These are phyloP conservation scores for Aleiodes testaceus DNA, from an alignment of 2,888 invertebrate genomes.

Conservation along the genomic window DNA sequence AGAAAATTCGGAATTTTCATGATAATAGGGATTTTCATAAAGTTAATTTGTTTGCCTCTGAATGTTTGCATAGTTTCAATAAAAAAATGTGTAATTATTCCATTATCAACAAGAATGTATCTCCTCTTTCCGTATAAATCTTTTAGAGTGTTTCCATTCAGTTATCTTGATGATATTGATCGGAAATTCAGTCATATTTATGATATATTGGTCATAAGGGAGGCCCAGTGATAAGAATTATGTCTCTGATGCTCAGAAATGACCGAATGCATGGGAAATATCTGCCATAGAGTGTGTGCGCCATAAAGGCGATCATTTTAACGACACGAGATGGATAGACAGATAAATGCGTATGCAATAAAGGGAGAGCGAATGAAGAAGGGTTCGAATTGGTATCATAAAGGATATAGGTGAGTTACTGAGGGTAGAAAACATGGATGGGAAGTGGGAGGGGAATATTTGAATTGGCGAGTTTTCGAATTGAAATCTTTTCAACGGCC, in stretches of 20 bases:
- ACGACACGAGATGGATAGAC: slow-evolving; percentile 45
- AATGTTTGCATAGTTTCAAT: no score
- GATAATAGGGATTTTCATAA: background rate
- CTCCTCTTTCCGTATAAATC: no score
- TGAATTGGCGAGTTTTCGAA: slow-evolving; percentile 54
- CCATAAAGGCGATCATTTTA: slow-evolving; percentile 55
- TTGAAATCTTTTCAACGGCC: slow-evolving; percentile 44
- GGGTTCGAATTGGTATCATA: slow-evolving; percentile 37
- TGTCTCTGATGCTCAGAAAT: slow-evolving; percentile 62
- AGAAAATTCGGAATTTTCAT: background rate
- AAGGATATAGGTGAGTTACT: slow-evolving; percentile 12
- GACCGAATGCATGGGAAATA: slow-evolving; percentile 64
- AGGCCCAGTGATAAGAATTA: slow-evolving; percentile 22
- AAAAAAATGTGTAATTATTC: background rate
- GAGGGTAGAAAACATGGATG: slow-evolving; percentile 21
- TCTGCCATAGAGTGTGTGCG: slow-evolving; percentile 45
- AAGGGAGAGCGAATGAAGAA: slow-evolving; percentile 45
- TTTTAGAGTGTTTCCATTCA: no score
- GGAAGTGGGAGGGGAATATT: slow-evolving; percentile 52
- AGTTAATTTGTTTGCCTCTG: background rate
- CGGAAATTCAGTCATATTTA: slow-evolving; percentile 5
- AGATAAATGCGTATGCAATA: slow-evolving; percentile 37
- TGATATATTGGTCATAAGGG: slow-evolving; percentile 8
- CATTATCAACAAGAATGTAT: no score
- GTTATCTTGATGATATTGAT: slow-evolving; percentile 7